Base-by-base conservation (phyloP, 2,797 vertebrate species). In the Peromyscus attwateri region DNA sequence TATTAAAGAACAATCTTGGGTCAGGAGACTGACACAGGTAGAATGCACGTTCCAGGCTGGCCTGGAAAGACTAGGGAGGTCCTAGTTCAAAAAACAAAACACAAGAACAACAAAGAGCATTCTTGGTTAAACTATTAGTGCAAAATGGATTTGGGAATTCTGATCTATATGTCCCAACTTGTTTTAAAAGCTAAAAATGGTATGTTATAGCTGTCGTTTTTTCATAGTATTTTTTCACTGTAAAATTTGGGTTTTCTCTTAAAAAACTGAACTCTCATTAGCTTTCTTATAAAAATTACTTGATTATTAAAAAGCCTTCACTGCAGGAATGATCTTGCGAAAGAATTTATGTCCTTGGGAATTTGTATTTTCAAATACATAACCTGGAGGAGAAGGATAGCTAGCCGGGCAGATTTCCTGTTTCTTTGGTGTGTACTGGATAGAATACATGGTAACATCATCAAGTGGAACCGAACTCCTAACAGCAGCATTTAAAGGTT, bases 271-370 rank as follows among this genome's bases (percentile, higher is more conserved):
- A 7, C 7, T 14, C 16, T 77, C 62, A 21, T 4, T 66, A 73
- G 98, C 96, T 95, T 98, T 97, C n/a, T 98, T 98, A 88, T 96
- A 97, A 89, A 96, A 0, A 31, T 84, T 95, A 8, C 77, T 92
- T 92, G 95, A 57, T 4, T 70, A 14, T 0, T 93, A 91, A 94
- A 83, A 87, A 34, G 92, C 92, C 82, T 97, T 96, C 85, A 62
- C 57, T 37, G 98, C 82, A 46, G 98, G 98, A 16, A 95, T 64
- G 27, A 98, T 5, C 95, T 96, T 98, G 80, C 96, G 98, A 98
- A 99, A 99, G 97, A 99, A 99, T 85, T 97, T 98, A 98, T 99
- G 99, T 37, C 99, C 99, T 13, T 89, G 97, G 73, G 98, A 95
- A 96, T 99, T 98, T 17, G 96, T 98, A 31, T 85, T 98, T 75